Evolutionary conservation across 2,113 vertebrate species (phyloP), one percentile per base, ranked within the genome.

Genomic region (Macaca nemestrina): DNA sequence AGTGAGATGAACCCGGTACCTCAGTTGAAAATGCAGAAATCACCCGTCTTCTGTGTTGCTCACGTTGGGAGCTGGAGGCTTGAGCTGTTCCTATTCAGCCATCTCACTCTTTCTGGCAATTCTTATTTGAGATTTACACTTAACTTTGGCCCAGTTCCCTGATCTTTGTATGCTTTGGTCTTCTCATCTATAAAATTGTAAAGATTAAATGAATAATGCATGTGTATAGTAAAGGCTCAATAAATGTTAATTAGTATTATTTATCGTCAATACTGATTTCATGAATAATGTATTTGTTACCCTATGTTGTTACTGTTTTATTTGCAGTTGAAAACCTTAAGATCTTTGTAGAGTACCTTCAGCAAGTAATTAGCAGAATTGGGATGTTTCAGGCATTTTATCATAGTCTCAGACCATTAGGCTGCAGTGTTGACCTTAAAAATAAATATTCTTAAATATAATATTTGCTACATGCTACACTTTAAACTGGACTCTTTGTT

Each of bases 361-460:
- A 90, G 40, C 48, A 95, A 93, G 82, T 90, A 76, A 78, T 70
- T 84, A 85, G 32, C 68, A 95, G 30, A 91, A 87, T n/a, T 88
- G 64, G 14, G 27, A 73, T 96, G 8, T 52, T 95, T 88, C 12
- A 85, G 83, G n/a, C 43, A 70, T 84, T 91, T 89, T 92, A 55
- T 82, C 57, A 23, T 70, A 48, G 27, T 90, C 45, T 94, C 50
- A 94, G 68, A 73, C 52, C 40, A 85, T 32, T 64, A 67, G 50
- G 18, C 72, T 89, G 13, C 22, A 95, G 48, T 72, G 40, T 84
- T 92, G 88, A 86, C 40, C 25, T 81, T 92, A 76, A 82, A 75
- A 94, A 93, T 89, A 81, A 93, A 80, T 38, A 76, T 23, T 76
- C 12, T 32, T 86, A 78, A 88, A 67, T 67, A 67, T 68, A 88